phyloP scores from a whole-genome alignment of 2,888 invertebrate species.

The Microdon myrmicae region DNA sequence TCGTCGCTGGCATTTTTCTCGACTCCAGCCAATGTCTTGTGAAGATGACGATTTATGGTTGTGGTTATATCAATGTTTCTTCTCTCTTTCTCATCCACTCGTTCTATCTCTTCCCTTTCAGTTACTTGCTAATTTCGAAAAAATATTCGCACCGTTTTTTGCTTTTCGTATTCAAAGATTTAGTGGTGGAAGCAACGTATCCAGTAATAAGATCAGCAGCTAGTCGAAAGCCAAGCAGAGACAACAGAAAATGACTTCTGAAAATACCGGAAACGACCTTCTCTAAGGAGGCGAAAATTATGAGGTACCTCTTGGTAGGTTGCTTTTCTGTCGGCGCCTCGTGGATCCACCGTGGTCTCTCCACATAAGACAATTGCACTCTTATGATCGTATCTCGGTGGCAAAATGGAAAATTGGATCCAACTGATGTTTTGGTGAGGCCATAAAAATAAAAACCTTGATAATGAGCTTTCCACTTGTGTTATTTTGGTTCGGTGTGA shows the following conservation, averaged over 20 bases:
- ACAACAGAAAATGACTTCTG: conserved; percentile 44
- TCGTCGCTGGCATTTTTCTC: neutral
- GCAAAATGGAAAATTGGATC: conserved; percentile 42
- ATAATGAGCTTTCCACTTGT: conserved; percentile 33
- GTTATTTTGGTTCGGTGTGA: conserved; percentile 5
- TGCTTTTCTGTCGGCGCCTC: neutral
- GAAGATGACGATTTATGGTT: conserved; percentile 23
- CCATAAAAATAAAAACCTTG: conserved; percentile 15
- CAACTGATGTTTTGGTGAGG: conserved; percentile 29
- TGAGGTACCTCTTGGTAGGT: conserved; percentile 18
- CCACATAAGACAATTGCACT: conserved; percentile 31
- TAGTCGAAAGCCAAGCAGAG: conserved; percentile 17
- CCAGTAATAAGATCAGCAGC: conserved; percentile 9
- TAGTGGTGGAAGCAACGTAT: conserved; percentile 13
- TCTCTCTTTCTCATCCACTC: no score
- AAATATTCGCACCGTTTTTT: conserved; percentile 37
- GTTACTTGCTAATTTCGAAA: conserved; percentile 41
- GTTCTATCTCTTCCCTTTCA: no score
- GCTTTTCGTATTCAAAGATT: no score
- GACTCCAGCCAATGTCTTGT: no score
- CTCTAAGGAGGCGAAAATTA: conserved; percentile 47
- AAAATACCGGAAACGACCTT: conserved; percentile 51
- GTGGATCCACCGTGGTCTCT: conserved; percentile 8
- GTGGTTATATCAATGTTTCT: no score
- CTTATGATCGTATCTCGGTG: conserved; percentile 34